Conservation (phyloP, 2,113 vertebrate species). For the Nothocercus nigrocapillus region DNA sequence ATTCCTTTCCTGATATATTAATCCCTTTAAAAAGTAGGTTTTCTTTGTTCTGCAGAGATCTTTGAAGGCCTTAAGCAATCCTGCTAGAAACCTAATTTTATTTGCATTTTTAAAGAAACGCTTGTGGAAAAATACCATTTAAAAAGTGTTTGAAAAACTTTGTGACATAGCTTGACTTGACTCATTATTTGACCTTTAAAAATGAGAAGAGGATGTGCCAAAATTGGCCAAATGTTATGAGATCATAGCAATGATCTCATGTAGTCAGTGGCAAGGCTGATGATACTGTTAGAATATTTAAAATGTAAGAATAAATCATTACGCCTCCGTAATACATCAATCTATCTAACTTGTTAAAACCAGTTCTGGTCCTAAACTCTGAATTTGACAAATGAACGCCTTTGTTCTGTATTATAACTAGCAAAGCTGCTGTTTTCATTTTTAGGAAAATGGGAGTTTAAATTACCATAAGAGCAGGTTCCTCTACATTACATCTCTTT, state of each 20-base stretch:
- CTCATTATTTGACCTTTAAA: neutral
- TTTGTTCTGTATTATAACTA: neutral
- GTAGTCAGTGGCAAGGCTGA: neutral
- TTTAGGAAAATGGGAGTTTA: neutral
- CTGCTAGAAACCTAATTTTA: neutral
- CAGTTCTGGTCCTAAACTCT: neutral
- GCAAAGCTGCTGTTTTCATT: neutral
- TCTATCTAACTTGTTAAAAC: neutral
- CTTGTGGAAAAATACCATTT: neutral
- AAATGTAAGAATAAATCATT: neutral
- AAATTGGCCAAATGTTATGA: neutral
- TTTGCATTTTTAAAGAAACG: neutral
- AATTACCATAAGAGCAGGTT: neutral
- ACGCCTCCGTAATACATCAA: neutral
- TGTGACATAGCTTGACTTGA: neutral
- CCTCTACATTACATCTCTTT: neutral
- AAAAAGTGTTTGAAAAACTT: neutral
- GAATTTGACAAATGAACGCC: neutral
- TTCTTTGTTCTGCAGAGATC: neutral
- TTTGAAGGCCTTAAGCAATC: constrained; percentile 8
- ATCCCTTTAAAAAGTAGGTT: neutral
- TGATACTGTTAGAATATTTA: neutral
- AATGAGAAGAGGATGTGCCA: neutral
- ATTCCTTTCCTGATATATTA: constrained; percentile 46
- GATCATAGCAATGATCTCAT: neutral